These are phyloP conservation scores for Ciconia nigra DNA, from an alignment of 2,797 vertebrate genomes.

Conservation along the genomic window DNA sequence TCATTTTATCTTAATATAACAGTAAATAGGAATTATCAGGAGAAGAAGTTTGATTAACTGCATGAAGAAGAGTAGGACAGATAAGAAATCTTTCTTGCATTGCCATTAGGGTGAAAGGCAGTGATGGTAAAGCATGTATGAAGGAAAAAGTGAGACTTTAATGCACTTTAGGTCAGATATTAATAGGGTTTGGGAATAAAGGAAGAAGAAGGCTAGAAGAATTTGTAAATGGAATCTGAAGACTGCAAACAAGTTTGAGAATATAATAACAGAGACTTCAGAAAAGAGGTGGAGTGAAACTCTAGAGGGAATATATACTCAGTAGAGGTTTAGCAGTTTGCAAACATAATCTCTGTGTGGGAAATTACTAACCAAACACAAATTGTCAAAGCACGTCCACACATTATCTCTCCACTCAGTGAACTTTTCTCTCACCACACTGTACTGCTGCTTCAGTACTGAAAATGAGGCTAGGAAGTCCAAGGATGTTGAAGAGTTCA, in stretches of 20 bases:
- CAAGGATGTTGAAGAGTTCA: background rate
- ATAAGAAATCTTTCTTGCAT: background rate
- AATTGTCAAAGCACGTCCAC: background rate
- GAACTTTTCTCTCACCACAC: background rate
- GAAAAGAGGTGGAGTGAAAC: background rate
- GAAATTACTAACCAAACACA: background rate
- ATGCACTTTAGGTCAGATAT: background rate
- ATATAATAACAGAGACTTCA: background rate
- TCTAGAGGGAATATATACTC: background rate
- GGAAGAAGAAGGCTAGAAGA: background rate
- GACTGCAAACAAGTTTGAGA: background rate
- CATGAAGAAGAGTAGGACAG: background rate
- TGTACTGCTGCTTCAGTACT: background rate
- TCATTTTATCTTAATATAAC: background rate
- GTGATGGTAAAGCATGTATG: background rate
- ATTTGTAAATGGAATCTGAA: slow-evolving; percentile 3
- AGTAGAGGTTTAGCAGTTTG: background rate
- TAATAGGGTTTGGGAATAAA: slow-evolving; percentile 23
- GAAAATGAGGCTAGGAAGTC: background rate
- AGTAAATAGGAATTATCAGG: background rate
- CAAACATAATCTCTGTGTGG: background rate
- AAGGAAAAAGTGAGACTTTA: background rate
- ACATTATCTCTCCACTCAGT: background rate
- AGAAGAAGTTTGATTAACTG: background rate
- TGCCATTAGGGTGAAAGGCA: background rate